A percentile compares a stretch with the other conserved stretches of the same genome.
Evolutionary conservation across 2,888 invertebrate species (phyloP).

Genomic region (Omphaloscelis lunosa): DNA sequence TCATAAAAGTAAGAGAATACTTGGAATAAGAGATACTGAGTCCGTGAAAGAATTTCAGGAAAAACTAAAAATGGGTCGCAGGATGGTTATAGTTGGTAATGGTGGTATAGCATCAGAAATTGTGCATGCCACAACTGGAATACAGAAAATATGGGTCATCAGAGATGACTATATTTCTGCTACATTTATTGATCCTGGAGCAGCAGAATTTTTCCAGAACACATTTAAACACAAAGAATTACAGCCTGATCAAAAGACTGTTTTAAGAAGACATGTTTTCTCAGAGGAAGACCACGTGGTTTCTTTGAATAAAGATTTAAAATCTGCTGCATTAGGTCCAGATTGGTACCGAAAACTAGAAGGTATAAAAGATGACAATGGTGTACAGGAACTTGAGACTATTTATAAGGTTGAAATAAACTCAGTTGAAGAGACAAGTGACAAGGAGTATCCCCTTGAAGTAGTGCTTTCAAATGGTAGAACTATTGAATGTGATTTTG

Average conservation of each 20-base stretch:
- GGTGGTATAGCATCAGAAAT: conserved; percentile 99
- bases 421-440: conserved; percentile 80
- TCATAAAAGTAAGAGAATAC: conserved; percentile 91
- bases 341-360: conserved; percentile 96
- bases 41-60: conserved; percentile 95
- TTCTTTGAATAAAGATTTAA: conserved; percentile 84
- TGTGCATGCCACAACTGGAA: conserved; percentile 95
- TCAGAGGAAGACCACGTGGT: conserved; percentile 89
- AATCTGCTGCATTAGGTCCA: conserved; percentile 98
- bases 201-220: conserved; percentile 97
- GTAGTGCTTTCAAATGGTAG: conserved; percentile 94
- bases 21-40: conserved; percentile 98
- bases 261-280: conserved; percentile 93
- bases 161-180: conserved; percentile 98
- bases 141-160: conserved; percentile 98
- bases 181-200: conserved; percentile 98
- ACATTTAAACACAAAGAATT: conserved; percentile 76
- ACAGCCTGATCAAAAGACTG: conserved; percentile 71
- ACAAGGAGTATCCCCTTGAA: conserved; percentile 92
- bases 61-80: conserved; percentile 92
- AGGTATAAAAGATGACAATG: conserved; percentile 89
- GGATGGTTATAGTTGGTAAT: conserved; percentile 97
- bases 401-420: conserved; percentile 91
- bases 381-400: conserved; percentile 90
- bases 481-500: conserved; percentile 95